Evolutionary conservation across 2,888 invertebrate species (phyloP), one percentile per base, ranked within the genome.

Genomic region (Eutolmus rufibarbis): DNA sequence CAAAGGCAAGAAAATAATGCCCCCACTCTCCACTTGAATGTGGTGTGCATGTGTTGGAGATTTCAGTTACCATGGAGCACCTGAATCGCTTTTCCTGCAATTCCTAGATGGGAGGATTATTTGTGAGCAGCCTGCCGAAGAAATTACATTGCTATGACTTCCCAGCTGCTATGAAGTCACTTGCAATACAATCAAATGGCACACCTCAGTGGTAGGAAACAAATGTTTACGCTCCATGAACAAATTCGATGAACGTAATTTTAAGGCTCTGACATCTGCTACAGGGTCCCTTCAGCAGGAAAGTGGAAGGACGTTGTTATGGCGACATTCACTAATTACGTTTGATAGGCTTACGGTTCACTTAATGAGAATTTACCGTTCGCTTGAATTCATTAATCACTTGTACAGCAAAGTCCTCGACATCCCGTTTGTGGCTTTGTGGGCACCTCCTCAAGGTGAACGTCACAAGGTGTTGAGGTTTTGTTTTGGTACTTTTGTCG

Each of bases 301-400:
- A 57, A 57, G 57, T 82, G 57, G 57, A 82, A 82, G 82, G 82
- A 66, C 82, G 82, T 82, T 82, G 82, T 82, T 82, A 82, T 82
- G 57, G 82, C 82, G 82, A 82, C 82, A 82, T 82, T 82, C 66
- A 82, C 82, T 82, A 82, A 82, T 82, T 82, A 82, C 82, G 82
- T 82, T 82, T 82, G 82, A 82, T 82, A 82, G 82, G 82, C 82
- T 82, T 82, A 82, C 82, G 82, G 82, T 82, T 82, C 82, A 82
- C 82, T 82, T 82, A 82, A 82, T 82, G 82, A 82, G 82, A 82
- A 82, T 82, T 82, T 82, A 82, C 82, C 37, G 82, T 82, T 82
- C 31, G 82, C 82, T 82, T 82, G 82, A 82, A 82, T 82, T 82
- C 82, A 82, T 82, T 82, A 82, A 82, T 82, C 82, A 82, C 82